A percentile compares a stretch with the other conserved stretches of the same genome.
Evolutionary conservation across 2,888 invertebrate species (phyloP).

Genomic region (Nomada ferruginata): DNA sequence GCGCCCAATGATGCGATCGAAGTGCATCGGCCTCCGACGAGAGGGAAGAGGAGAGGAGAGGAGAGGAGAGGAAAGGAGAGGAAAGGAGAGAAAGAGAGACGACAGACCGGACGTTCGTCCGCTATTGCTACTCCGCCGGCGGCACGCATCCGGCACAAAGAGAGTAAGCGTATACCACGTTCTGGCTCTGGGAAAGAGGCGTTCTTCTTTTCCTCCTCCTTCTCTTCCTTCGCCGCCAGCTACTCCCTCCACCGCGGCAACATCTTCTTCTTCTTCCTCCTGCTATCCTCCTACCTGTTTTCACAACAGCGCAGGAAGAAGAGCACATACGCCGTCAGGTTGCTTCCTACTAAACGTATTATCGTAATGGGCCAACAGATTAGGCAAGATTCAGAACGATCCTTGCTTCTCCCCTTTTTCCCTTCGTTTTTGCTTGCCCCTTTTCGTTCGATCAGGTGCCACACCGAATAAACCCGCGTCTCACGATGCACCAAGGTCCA

Average conservation of each 20-base stretch:
- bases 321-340: slow-evolving; percentile 1
- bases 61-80: slow-evolving; percentile 25
- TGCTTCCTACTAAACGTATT: slow-evolving; percentile 69
- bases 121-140: slow-evolving; percentile 79
- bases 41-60: slow-evolving; percentile 22
- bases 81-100: slow-evolving; percentile 45
- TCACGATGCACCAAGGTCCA: slow-evolving; percentile 52
- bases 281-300: slow-evolving; percentile 51
- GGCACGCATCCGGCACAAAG: slow-evolving; percentile 81
- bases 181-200: slow-evolving; percentile 77
- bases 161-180: slow-evolving; percentile 73
- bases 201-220: slow-evolving; percentile 68
- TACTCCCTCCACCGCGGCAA: slow-evolving; percentile 18
- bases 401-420: not conserved
- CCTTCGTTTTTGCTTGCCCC: not conserved
- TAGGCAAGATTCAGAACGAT: slow-evolving; percentile 49
- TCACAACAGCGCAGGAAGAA: slow-evolving; percentile 49
- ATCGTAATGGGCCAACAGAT: slow-evolving; percentile 69
- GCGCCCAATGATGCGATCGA: slow-evolving; percentile 76
- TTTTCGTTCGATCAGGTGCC: slow-evolving; percentile 65
- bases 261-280: slow-evolving; percentile 30
- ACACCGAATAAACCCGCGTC: slow-evolving; percentile 62
- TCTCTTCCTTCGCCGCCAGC: slow-evolving; percentile 34
- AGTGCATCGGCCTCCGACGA: slow-evolving; percentile 76
- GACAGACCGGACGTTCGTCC: slow-evolving; percentile 81